Evolutionary conservation across 2,888 invertebrate species (phyloP), one percentile per base, ranked within the genome.

Genomic region (Scaptodrosophila latifasciaeformis): DNA sequence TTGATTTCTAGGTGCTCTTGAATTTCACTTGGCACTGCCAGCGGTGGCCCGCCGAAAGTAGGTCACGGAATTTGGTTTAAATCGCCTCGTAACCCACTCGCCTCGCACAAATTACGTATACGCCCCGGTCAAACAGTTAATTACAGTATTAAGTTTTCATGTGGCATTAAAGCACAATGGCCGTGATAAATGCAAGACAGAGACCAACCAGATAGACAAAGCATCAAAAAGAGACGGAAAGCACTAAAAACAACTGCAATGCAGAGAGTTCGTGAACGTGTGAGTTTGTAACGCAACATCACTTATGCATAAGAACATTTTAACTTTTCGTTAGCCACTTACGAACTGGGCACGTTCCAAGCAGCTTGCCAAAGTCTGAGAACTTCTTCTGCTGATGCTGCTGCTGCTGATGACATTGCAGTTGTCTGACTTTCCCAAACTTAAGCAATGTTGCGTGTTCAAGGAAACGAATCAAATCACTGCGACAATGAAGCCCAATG

Each of bases 241-340:
- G 12, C n/a, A n/a, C n/a, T 13, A 34, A 59, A 77, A 78, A 75
- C 67, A 75, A 69, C 74, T 75, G 74, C 74, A 75, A 69, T 75
- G 74, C 74, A 62, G 74, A 57, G 53, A 75, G 67, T 75, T 78
- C 71, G 75, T 77, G 78, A 71, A 53, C 65, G 65, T 45, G 49
- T n/a, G 54, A 61, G 61, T 54, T 58, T 67, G 64, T 57, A 59
- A 65, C 53, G 44, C 37, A 50, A 50, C 67, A 71, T 78, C 74
- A 78, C 67, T 75, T 75, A 75, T 75, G 78, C 78, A 75, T 61
- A 75, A 75, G 71, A 70, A 71, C 65, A 78, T 77, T 74, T 74
- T 67, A 74, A 78, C 74, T 74, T 70, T 74, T 58, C 65, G 65
- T 67, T 67, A 66, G 72, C 74, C 74, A 76, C 68, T 76, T 76